Percentiles rank a stretch among this genome's conserved stretches.
Evolutionary conservation across 1,140 invertebrate species (phyloP).

Genomic region (Eupeodes corollae): DNA sequence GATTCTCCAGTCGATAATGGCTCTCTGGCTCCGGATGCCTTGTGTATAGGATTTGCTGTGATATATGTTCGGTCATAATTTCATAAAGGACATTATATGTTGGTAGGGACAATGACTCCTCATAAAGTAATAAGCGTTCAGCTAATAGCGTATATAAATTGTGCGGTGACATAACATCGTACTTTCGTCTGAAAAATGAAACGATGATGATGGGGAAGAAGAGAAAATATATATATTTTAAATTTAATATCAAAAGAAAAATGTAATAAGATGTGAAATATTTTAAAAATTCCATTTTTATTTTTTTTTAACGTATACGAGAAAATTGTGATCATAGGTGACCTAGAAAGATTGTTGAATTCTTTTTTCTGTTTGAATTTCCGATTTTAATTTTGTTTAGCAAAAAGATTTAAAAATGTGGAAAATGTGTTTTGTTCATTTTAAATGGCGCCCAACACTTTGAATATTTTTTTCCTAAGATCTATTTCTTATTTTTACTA

Average conservation of each 20-base stretch:
- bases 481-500: too few species aligned
- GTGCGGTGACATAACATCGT: slow-evolving; percentile 95
- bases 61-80: slow-evolving; percentile 94
- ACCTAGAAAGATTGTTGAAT: slow-evolving; percentile 1
- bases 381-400: too few species aligned
- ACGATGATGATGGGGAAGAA: not conserved
- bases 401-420: too few species aligned
- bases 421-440: too few species aligned
- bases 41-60: slow-evolving; percentile 83
- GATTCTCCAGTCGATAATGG: slow-evolving; percentile 91
- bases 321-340: not conserved
- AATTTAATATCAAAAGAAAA: not conserved
- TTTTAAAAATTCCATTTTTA: not conserved
- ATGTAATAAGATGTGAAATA: not conserved
- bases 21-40: slow-evolving; percentile 89
- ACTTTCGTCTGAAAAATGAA: slow-evolving; percentile 65
- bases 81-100: slow-evolving; percentile 99
- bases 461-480: too few species aligned
- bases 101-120: slow-evolving; percentile 77
- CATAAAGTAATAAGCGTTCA: slow-evolving; percentile 80
- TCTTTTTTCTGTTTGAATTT: not conserved
- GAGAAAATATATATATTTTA: slow-evolving; percentile 1
- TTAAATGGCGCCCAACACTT: too few species aligned
- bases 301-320: not conserved
- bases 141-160: slow-evolving; percentile 95